Conservation (phyloP, 2,113 vertebrate species). For the Cathartes aura region DNA sequence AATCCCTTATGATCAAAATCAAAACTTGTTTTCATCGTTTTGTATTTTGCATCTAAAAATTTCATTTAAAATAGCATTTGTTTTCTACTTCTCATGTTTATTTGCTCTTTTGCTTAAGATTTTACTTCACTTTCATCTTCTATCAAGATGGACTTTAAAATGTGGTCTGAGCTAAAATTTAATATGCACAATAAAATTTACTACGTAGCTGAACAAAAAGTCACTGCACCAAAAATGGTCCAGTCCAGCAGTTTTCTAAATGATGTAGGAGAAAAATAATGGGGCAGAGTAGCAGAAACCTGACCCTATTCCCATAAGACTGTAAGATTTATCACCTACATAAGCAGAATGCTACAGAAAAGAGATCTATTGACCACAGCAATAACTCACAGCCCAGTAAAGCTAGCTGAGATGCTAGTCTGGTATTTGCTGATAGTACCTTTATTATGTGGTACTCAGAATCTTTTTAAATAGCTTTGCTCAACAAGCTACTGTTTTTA, state of each 20-base stretch:
- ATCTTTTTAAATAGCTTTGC: neutral
- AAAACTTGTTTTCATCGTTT: neutral
- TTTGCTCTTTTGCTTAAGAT: slow-evolving; percentile 3
- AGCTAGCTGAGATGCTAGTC: slow-evolving; percentile 61
- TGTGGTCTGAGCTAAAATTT: slow-evolving; percentile 31
- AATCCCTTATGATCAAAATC: fast-evolving
- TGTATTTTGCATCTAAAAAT: neutral
- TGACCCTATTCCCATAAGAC: slow-evolving; percentile 72
- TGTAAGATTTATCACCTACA: slow-evolving; percentile 82
- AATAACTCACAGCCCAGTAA: slow-evolving; percentile 78
- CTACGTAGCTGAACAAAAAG: slow-evolving; percentile 56
- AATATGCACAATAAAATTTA: slow-evolving; percentile 67
- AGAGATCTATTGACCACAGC: slow-evolving; percentile 74
- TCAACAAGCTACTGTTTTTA: slow-evolving; percentile 44
- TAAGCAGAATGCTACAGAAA: slow-evolving; percentile 74
- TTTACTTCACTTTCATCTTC: neutral
- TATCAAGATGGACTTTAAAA: slow-evolving; percentile 2
- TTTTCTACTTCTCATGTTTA: neutral
- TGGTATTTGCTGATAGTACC: slow-evolving; percentile 76
- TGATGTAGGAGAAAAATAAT: slow-evolving; percentile 79
- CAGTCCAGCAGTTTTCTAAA: slow-evolving; percentile 75
- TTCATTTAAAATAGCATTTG: neutral
- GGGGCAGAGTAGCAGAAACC: slow-evolving; percentile 68
- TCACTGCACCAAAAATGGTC: slow-evolving; percentile 53
- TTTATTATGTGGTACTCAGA: slow-evolving; percentile 26